Evolutionary conservation across 2,113 vertebrate species (phyloP).

Genomic region (Uropsilus gracilis): DNA sequence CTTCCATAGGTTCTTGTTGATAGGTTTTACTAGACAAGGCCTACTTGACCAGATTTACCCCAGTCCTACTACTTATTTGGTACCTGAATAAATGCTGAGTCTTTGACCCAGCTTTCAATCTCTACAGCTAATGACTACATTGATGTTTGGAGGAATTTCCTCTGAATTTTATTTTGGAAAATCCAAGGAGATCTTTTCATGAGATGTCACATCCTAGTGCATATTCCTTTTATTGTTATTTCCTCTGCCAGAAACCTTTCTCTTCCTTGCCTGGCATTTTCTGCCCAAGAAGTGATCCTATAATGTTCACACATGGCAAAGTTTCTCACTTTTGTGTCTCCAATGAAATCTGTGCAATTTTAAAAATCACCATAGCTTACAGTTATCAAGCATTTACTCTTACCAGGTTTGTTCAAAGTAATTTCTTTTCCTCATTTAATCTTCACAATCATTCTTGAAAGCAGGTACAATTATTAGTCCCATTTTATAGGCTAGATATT

Average conservation of each 20-base stretch:
- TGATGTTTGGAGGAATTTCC: not conserved
- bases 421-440: constrained; percentile 25
- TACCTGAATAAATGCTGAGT: not conserved
- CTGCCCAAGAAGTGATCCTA: not conserved
- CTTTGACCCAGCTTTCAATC: not conserved
- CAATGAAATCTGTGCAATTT: not conserved
- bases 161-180: constrained; percentile 9
- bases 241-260: not conserved
- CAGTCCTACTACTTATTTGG: not conserved
- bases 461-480: not conserved
- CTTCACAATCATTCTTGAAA: not conserved
- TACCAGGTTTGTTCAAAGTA: not conserved
- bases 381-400: constrained; percentile 1
- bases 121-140: not conserved
- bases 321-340: constrained; percentile 35
- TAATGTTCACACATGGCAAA: not conserved
- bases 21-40: too few relatives aligned
- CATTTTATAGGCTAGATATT: too few relatives aligned
- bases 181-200: not conserved
- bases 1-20: not conserved
- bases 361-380: not conserved
- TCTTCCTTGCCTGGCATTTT: not conserved
- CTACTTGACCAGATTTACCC: not conserved
- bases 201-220: not conserved
- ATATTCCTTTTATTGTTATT: not conserved